These are phyloP conservation scores for Pomacea maculata DNA, from an alignment of 1,140 invertebrate species.

Conservation along the genomic window DNA sequence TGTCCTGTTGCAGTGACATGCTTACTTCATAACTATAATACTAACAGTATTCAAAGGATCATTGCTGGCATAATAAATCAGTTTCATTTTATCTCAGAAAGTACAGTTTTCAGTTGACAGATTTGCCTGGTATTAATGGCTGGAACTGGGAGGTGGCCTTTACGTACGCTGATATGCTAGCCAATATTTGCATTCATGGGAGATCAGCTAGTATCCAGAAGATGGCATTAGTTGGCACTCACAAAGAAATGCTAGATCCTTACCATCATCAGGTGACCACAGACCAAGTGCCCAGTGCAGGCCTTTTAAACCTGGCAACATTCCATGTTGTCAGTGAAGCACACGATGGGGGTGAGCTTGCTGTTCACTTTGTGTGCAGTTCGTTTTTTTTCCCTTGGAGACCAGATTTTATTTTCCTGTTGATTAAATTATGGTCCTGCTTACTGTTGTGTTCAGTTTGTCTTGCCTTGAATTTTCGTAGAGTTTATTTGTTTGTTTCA, in stretches of 20 bases:
- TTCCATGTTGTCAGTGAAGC: slow-evolving; percentile 50
- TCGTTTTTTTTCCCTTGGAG: neutral
- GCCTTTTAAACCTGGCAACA: slow-evolving; percentile 57
- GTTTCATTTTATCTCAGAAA: neutral
- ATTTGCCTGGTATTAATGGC: slow-evolving; percentile 55
- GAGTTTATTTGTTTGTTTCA: neutral
- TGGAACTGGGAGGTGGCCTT: slow-evolving; percentile 65
- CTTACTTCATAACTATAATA: too few relatives aligned
- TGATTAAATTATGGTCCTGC: neutral
- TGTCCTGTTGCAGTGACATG: too few relatives aligned
- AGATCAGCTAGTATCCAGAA: slow-evolving; percentile 57
- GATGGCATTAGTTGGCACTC: slow-evolving; percentile 54
- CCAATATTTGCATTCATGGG: slow-evolving; percentile 58
- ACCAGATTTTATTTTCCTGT: neutral
- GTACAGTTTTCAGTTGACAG: slow-evolving; percentile 34
- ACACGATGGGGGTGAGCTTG: slow-evolving; percentile 47
- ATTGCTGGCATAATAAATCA: neutral
- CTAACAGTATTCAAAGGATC: neutral
- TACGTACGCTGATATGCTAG: slow-evolving; percentile 58
- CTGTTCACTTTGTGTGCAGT: neutral
- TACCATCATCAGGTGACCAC: slow-evolving; percentile 29
- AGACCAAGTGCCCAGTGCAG: slow-evolving; percentile 54
- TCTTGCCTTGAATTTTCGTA: neutral
- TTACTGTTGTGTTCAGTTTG: neutral
- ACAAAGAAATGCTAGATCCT: slow-evolving; percentile 41